These are phyloP conservation scores for Danio aesculapii DNA, from an alignment of 2,797 vertebrate genomes.

Conservation along the genomic window DNA sequence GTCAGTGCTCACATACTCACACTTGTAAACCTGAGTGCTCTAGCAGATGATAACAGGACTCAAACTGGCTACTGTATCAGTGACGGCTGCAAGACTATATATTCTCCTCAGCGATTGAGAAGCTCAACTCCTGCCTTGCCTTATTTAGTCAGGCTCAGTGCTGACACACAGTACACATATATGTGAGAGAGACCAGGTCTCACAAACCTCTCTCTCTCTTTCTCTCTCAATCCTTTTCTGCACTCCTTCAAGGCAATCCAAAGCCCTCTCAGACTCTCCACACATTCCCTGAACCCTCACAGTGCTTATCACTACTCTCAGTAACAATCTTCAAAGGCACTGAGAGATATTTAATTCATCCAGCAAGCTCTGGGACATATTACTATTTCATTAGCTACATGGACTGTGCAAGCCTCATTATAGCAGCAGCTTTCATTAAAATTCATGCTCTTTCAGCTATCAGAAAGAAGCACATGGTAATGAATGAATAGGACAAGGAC, in stretches of 20 bases:
- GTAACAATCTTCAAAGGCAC: constrained; percentile 61
- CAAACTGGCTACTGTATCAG: constrained; percentile 73
- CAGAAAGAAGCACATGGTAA: constrained; percentile 50
- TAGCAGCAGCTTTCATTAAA: constrained; percentile 56
- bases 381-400: constrained; percentile 60
- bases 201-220: constrained; percentile 12
- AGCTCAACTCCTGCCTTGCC: constrained; percentile 78
- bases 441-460: constrained; percentile 51
- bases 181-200: constrained; percentile 34
- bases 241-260: constrained; percentile 57
- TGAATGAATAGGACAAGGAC: constrained; percentile 37
- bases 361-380: constrained; percentile 47
- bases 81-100: constrained; percentile 63
- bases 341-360: constrained; percentile 55
- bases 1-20: constrained; percentile 38
- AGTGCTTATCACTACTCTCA: constrained; percentile 56
- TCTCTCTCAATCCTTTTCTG: not conserved
- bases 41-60: constrained; percentile 57
- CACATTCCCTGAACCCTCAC: constrained; percentile 62
- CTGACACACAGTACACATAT: constrained; percentile 66
- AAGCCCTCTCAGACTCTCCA: constrained; percentile 56
- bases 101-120: constrained; percentile 81
- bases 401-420: constrained; percentile 56
- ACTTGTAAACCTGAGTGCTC: constrained; percentile 50
- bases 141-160: constrained; percentile 86